Base-by-base conservation (phyloP, 2,888 invertebrate genomes). In the Coleophora flavipennella region DNA sequence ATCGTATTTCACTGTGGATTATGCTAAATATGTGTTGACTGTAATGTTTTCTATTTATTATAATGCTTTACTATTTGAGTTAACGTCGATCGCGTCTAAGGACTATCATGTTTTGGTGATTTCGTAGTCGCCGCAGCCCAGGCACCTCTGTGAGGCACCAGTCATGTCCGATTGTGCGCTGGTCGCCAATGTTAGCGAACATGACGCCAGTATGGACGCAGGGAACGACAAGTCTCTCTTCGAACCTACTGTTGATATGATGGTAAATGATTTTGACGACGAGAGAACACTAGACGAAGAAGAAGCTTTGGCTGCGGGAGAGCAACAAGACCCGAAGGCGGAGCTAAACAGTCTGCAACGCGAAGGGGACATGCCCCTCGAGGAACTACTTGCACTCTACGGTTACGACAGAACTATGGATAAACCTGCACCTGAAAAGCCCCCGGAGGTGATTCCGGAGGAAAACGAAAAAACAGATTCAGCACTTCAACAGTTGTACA, bases 211-310 rank as follows among this genome's bases (percentile, higher is more conserved):
- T 63, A 84, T 84, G 85, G 85, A 85, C 57, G 79, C 83, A 73
- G 84, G 81, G 59, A 80, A 76, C 73, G 85, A 85, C 57, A 84
- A 85, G 68, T 77, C 86, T 56, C 86, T 92, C 61, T 96, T 97
- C 86, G 96, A 96, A 77, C 96, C 97, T 48, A 91, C 95, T 50
- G 91, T 95, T 68, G 97, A 97, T 77, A 96, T 97, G 96, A 92
- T 97, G 88, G 93, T 97, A 49, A 94, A 97, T 89, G 97, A 97
- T 79, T 97, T 95, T 81, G 98, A 98, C 77, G 97, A 98, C 86
- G 98, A 98, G 72, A 90, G 94, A 70, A 98, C 97, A 46, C 74
- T 98, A 68, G 97, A 97, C 72, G 97, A 98, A 85, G 97, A 98
- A 87, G 98, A 98, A 87, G 96, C 95, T 36, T 79, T 97, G 69